Conservation (phyloP, 2,113 vertebrate genomes). For the Osmerus mordax region DNA sequence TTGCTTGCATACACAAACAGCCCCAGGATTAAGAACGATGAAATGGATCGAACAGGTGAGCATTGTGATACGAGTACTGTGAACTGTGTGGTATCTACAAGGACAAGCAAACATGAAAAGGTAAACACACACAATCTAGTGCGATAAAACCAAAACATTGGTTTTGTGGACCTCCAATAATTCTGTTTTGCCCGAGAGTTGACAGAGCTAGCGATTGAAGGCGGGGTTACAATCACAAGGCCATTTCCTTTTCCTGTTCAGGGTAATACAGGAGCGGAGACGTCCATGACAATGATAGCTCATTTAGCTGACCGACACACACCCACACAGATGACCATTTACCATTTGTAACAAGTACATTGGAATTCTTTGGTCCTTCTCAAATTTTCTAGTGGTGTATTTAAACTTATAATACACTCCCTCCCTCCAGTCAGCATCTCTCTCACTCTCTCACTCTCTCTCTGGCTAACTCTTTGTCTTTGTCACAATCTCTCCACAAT, state of each 20-base stretch:
- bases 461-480: not conserved
- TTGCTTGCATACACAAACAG: not conserved
- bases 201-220: not conserved
- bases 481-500: not conserved
- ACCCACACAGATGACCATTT: not conserved
- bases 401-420: not conserved
- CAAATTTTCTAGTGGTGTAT: not conserved
- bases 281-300: not conserved
- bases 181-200: not conserved
- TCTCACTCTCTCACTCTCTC: not conserved
- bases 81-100: not conserved
- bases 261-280: not conserved
- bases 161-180: not conserved
- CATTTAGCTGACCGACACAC: not conserved
- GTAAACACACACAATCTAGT: constrained; percentile 29
- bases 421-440: not conserved
- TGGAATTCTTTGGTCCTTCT: not conserved
- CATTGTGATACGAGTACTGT: not conserved
- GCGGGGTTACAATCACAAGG: not conserved
- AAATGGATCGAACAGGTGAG: too few relatives aligned
- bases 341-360: not conserved
- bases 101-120: not conserved
- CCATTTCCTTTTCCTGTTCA: not conserved
- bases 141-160: not conserved
- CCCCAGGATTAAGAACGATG: too few relatives aligned